Base-by-base conservation (phyloP, 2,113 vertebrate species). In the Turdus rufiventris region DNA sequence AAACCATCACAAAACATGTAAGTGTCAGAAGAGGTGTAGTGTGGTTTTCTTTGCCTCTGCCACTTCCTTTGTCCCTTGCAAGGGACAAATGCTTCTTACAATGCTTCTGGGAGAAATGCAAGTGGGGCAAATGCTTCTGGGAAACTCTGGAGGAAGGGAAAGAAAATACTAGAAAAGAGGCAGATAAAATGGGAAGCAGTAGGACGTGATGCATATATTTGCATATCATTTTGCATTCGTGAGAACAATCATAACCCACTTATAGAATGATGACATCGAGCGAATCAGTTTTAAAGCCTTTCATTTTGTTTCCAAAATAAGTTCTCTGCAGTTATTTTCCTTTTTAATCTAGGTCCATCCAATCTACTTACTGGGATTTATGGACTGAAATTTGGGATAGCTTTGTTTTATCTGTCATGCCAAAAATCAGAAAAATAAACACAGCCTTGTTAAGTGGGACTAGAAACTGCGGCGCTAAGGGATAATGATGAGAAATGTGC, bases 171-270 rank as follows among this genome's bases (percentile, higher is more conserved):
- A 17, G 25, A 61, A 45, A 63, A 76, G 60, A 74, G 28, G 31
- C 51, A 93, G 63, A 63, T 33, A 33, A 88, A 94, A 77, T 12
- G 62, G 26, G 43, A 66, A 88, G 36, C 75, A 89, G 85, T 82
- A 62, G 63, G 51, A 71, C 0, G 1, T 40, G 74, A 54, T 23
- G 45, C 56, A 38, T 90, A 6, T 63, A 88, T 94, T 95, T 93
- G 68, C 82, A 84, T 80, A 60, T 60, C 6, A 71, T 90, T 96
- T 93, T 78, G 56, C 82, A 50, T 86, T 80, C 15, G 47, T 78
- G 63, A 95, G 89, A 82, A 82, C 88, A 88, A 74, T 94, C 85
- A 74, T 86, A 95, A 80, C 82, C 68, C 65, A 71, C 65, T 91
- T 88, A 45, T 0, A 63, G 88, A 73, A 66, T 26, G 56, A 70